Conservation (phyloP, 2,888 invertebrate species). For the Melieria omissa region DNA sequence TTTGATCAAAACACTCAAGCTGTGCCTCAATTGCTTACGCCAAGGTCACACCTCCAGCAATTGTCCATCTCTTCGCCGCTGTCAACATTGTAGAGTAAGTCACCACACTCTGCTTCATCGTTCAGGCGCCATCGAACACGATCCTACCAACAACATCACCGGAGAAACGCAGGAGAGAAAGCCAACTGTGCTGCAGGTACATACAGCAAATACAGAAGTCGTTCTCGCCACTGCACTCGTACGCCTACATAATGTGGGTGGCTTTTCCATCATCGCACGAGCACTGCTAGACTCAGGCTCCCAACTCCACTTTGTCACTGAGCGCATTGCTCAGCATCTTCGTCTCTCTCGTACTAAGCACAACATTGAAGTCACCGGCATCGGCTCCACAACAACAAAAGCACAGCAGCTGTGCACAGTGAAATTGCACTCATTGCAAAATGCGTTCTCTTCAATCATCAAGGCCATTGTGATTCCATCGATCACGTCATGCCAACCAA, state of each 20-base stretch:
- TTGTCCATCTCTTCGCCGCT: too few relatives aligned
- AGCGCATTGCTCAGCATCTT: slow-evolving; percentile 13
- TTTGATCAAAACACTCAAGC: background rate
- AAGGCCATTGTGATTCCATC: background rate
- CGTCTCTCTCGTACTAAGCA: background rate
- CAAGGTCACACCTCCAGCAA: background rate
- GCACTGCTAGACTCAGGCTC: slow-evolving; percentile 5
- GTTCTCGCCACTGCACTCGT: background rate
- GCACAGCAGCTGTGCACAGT: too few relatives aligned
- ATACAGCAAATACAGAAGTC: background rate
- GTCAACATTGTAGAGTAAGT: background rate
- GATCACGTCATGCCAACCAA: too few relatives aligned
- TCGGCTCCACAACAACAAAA: slow-evolving; percentile 1
- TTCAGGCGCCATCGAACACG: background rate
- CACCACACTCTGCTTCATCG: background rate
- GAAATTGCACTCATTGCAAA: too few relatives aligned
- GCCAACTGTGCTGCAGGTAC: background rate
- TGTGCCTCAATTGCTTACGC: slow-evolving; percentile 9
- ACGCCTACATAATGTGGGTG: background rate
- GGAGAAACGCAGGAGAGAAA: background rate
- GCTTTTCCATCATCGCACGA: background rate
- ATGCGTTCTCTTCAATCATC: background rate
- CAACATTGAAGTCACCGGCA: background rate
- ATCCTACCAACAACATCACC: background rate
- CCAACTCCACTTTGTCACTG: slow-evolving; percentile 6